Evolutionary conservation across 1,140 invertebrate genomes (phyloP).

Genomic region (Arion vulgaris): DNA sequence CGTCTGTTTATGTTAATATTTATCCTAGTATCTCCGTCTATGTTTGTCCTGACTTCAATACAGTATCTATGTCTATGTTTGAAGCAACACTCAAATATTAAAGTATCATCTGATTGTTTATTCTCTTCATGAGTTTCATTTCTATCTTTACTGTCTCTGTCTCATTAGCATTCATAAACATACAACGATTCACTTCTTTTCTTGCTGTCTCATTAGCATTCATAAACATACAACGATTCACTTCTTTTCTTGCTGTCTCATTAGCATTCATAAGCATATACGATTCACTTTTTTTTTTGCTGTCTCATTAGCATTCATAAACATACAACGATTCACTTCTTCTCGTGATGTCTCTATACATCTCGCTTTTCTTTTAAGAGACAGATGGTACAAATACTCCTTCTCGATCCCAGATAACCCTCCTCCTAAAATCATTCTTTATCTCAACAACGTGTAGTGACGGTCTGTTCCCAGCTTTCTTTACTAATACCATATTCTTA

Average conservation of each 20-base stretch:
- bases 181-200: background rate
- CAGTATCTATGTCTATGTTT: too few species aligned
- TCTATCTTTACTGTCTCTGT: too few species aligned
- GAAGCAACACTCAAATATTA: too few species aligned
- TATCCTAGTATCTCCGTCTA: too few species aligned
- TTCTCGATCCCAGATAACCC: background rate
- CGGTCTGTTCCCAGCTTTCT: background rate
- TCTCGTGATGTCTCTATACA: background rate
- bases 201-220: background rate
- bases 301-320: background rate
- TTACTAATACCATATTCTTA: conserved; percentile 17
- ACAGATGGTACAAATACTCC: background rate
- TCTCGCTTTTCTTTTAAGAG: background rate
- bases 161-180: too few species aligned
- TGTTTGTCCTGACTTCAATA: too few species aligned
- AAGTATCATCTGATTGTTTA: too few species aligned
- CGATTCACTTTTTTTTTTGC: background rate
- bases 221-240: background rate
- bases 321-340: background rate
- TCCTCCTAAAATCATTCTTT: background rate
- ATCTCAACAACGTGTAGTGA: background rate
- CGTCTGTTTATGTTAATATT: too few species aligned
- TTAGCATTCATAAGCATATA: too few species aligned
- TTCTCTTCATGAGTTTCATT: too few species aligned
- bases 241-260: too few species aligned